phyloP scores from a whole-genome alignment of 2,888 invertebrate species.

The Mellilla xanthometata region DNA sequence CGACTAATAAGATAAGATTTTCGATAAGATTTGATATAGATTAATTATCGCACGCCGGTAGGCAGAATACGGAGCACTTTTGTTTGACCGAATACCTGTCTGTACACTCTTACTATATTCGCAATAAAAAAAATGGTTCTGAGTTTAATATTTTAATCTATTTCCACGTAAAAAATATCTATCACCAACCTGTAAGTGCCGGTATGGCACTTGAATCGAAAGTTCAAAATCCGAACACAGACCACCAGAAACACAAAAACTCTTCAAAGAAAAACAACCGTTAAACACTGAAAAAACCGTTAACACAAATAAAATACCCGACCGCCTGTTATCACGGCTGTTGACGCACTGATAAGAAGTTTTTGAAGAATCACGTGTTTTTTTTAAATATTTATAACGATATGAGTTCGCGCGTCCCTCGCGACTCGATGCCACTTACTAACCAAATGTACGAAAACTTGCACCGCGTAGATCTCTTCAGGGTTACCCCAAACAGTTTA shows the following conservation, averaged over 20 bases:
- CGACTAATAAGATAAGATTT: no score
- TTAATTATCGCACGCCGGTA: no score
- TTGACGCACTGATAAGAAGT: slow-evolving; percentile 36
- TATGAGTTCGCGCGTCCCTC: slow-evolving; percentile 38
- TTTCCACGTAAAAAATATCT: background rate
- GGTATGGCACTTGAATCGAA: slow-evolving; percentile 25
- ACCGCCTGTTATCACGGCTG: slow-evolving; percentile 30
- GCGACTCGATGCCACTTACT: slow-evolving; percentile 33
- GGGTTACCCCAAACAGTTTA: no score
- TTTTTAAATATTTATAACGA: slow-evolving; percentile 34
- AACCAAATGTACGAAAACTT: slow-evolving; percentile 32
- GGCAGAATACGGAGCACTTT: no score
- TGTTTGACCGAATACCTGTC: no score
- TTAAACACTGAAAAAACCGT: slow-evolving; percentile 11
- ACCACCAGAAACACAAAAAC: slow-evolving; percentile 13
- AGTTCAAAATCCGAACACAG: slow-evolving; percentile 16
- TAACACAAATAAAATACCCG: no score
- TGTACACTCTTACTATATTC: no score
- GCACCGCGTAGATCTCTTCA: background rate
- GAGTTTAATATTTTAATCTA: no score
- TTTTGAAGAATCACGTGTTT: slow-evolving; percentile 36
- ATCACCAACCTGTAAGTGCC: slow-evolving; percentile 28
- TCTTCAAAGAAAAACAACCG: slow-evolving; percentile 13
- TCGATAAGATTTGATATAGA: no score
- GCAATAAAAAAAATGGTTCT: no score